Evolutionary conservation across 1,140 invertebrate species (phyloP), one percentile per base, ranked within the genome.

Genomic region (Idris sp.): DNA sequence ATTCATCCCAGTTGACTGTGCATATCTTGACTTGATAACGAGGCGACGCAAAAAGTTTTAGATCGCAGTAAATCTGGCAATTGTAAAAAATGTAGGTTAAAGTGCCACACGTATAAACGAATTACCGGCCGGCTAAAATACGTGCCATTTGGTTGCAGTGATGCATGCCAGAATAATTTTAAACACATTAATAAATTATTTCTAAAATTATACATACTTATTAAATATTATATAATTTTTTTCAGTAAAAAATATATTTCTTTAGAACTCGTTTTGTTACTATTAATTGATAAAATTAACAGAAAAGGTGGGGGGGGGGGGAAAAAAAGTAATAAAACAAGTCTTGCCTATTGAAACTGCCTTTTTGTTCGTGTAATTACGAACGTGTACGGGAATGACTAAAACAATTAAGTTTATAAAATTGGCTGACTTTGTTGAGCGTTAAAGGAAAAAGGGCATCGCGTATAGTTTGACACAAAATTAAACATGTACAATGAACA

Each of bases 401-500:
- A 22, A 51, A 51, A 51, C 25, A 18, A 15, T 53, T 53, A 25
- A 28, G 19, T 26, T 53, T n/a, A 53, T 38, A 8, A 25, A 43
- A 11, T 11, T 13, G 18, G 4, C 11, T 14, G 36, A 2, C 9
- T 40, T 19, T 22, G 15, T 54, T 54, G n/a, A 19, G 19, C 18
- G 28, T 51, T 28, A 40, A 22, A 53, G 2, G 48, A 40, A 53
- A 53, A 53, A n/a, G n/a, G n/a, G n/a, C n/a, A 30, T 16, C 15
- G 38, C 18, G 46, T 56, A 59, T 69, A 75, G 53, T 76, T 69
- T 49, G 33, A 58, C 35, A 28, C 38, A 31, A 73, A 59, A 59
- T 73, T 65, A 73, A 74, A 56, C 56, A 59, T 58, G 44, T 56
- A 46, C 49, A 40, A 43, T 38, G 64, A 74, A 74, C 40, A 64